Base-by-base conservation (phyloP, 2,888 invertebrate genomes). In the Branchellion lobata region DNA sequence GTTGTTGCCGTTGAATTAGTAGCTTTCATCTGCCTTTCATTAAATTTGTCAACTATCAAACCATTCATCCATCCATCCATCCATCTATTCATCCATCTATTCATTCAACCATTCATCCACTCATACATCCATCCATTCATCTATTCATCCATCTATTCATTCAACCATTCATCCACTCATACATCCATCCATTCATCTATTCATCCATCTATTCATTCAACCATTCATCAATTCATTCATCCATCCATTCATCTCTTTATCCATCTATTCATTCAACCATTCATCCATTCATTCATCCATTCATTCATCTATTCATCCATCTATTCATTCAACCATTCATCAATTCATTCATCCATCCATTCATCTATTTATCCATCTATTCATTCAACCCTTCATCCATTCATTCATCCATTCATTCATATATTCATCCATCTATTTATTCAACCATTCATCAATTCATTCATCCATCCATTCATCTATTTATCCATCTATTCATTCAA, bases 341-440 rank as follows among this genome's bases (percentile, higher is more conserved):
- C 65, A 8, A 65, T 65, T 21, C 65, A 65, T 21, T 29, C 21
- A 65, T 65, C 65, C 65, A 11, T 65, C 65, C 65, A 65, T 65
- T 21, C 21, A 65, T 65, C 65, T 21, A 8, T 40, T 40, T 40
- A 40, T 40, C 14, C 14, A 5, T 40, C 14, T 14, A 40, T 40
- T 40, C 40, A 40, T 14, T 40, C 14, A 40, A 40, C 40, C 40
- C 40, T 40, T 40, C 40, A n/a, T n/a, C n/a, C n/a, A n/a, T n/a
- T n/a, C n/a, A n/a, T n/a, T 65, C 65, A 24, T 8, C 18, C 5
- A 8, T 27, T 65, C 65, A 24, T 27, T 65, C 5, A 8, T 27
- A 24, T 29, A 65, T 21, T 29, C 21, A 65, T 11, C 65, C 65
- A 3, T 21, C 5, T 21, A 3, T 65, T 21, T 21, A 65, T 21